A percentile compares a stretch with the other conserved stretches of the same genome.
Conservation (phyloP, 2,888 invertebrate genomes). For the Sminthurinus aureus region DNA sequence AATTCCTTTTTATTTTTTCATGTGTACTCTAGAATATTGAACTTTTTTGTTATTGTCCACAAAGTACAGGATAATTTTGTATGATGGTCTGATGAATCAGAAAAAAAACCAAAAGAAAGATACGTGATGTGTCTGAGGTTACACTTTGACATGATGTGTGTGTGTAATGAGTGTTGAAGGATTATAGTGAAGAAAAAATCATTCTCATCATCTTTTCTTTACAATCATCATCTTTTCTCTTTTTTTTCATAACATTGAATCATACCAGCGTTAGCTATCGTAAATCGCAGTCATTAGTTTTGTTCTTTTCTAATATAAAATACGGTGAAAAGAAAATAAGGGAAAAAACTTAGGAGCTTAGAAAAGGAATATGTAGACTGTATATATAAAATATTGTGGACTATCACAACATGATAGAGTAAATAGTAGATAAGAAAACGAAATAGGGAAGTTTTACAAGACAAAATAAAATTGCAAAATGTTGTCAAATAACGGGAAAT, state of each 20-base stretch:
- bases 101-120: too few species aligned
- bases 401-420: too few species aligned
- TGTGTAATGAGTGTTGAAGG: background rate
- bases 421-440: too few species aligned
- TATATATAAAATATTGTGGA: too few species aligned
- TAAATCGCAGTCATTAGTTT: background rate
- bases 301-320: too few species aligned
- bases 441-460: background rate
- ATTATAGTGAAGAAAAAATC: background rate
- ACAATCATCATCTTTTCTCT: background rate
- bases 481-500: conserved; percentile 40
- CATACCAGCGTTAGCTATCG: background rate
- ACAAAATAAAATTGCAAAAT: conserved; percentile 14
- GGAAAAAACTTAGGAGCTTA: background rate
- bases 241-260: background rate
- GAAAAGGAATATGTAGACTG: background rate
- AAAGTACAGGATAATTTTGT: too few species aligned
- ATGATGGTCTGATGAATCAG: too few species aligned
- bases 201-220: background rate
- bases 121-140: too few species aligned
- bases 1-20: too few species aligned
- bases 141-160: background rate
- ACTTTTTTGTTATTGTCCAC: too few species aligned
- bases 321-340: background rate
- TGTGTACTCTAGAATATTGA: too few species aligned